These are phyloP conservation scores for Psophia crepitans DNA, from an alignment of 2,113 vertebrate species.

Conservation along the genomic window DNA sequence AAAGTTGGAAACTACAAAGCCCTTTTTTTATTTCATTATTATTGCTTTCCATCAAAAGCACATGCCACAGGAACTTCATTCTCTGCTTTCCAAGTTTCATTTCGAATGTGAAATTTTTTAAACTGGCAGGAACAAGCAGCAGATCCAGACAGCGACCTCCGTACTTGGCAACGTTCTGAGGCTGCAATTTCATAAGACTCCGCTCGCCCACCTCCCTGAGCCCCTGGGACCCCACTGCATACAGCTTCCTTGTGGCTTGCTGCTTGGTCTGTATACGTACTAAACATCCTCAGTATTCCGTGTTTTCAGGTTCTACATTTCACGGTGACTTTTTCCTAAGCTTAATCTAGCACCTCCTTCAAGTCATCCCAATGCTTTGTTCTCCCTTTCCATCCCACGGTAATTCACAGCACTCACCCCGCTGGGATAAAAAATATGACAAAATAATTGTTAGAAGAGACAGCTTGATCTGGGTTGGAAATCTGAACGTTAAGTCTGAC, in stretches of 20 bases:
- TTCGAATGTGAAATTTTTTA: not conserved
- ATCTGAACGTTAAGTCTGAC: not conserved
- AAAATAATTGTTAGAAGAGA: rapidly evolving
- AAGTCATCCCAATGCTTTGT: not conserved
- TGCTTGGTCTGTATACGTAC: rapidly evolving
- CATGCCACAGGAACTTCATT: not conserved
- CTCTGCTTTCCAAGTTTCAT: not conserved
- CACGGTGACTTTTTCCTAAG: not conserved
- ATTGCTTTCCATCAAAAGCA: not conserved
- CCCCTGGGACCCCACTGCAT: rapidly evolving
- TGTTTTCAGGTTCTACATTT: not conserved
- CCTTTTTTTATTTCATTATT: too few species aligned
- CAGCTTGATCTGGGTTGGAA: not conserved
- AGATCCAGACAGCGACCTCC: not conserved
- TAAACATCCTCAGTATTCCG: rapidly evolving
- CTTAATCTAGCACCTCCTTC: not conserved
- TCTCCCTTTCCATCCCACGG: not conserved
- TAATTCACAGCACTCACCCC: not conserved
- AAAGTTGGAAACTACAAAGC: rapidly evolving
- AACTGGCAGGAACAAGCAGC: not conserved
- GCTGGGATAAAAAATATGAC: rapidly evolving
- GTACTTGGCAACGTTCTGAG: not conserved
- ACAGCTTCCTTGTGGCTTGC: not conserved
- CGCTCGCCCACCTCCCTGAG: not conserved
- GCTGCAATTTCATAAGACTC: not conserved